Evolutionary conservation across 2,797 vertebrate genomes (phyloP), one percentile per base, ranked within the genome.

Genomic region (Anisognathus igniventris): DNA sequence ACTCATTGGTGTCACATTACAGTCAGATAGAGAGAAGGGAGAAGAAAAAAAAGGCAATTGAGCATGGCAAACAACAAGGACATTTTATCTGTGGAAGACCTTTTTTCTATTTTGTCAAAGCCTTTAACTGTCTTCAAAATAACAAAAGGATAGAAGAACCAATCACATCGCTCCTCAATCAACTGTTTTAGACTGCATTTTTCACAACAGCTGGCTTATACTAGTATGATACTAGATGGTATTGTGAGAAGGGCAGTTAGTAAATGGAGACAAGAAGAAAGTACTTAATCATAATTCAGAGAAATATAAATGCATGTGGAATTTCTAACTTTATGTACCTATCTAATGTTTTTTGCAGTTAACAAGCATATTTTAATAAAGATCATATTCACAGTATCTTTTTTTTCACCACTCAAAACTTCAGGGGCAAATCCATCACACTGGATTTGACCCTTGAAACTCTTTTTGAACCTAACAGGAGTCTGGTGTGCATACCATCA

Each of bases 21-120:
- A 84, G 68, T 47, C 73, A 80, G 71, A 72, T 5, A 72, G 73
- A 78, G 70, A 58, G 20, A 58, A 50, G 6, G 24, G 35, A 58
- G 71, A 80, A 58, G 71, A 80, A 95, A 91, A 94, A 94, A 70
- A 81, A 84, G 78, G 89, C 91, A 90, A 75, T 33, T n/a, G 54
- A 73, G n/a, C 53, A 37, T 81, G 30, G 27, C 25, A 86, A 66
- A 27, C 11, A 82, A 33, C 13, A 64, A 17, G 5, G 24, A 65
- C 7, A 22, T 58, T 93, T 76, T 79, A 18, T 64, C 61, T 47
- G 47, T 23, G 31, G 28, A 88, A 53, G 28, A 60, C 3, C 37
- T 83, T 67, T 61, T 27, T 54, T 12, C 44, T 73, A 3, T 20
- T 88, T 88, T 73, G 12, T 73, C 44, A 75, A 51, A 90, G 33